These are phyloP conservation scores for Tuta absoluta DNA, from an alignment of 2,888 invertebrate species.

Conservation along the genomic window DNA sequence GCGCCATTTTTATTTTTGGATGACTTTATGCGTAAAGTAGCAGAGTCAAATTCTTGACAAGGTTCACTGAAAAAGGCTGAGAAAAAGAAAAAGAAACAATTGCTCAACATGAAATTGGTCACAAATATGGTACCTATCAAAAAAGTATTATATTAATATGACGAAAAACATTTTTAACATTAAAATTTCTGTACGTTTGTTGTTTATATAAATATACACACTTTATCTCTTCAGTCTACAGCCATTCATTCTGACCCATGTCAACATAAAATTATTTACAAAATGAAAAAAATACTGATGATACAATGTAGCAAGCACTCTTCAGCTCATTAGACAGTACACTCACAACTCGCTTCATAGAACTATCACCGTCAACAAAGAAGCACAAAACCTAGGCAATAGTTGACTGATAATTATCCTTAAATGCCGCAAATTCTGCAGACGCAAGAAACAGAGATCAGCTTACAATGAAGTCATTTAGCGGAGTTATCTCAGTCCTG, in stretches of 20 bases:
- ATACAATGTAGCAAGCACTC: not conserved
- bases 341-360: not conserved
- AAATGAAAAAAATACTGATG: not conserved
- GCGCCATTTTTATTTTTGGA: conserved; percentile 50
- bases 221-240: no score
- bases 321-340: not conserved
- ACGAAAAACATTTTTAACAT: no score
- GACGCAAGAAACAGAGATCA: conserved; percentile 17
- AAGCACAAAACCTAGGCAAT: conserved; percentile 9
- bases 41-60: not conserved
- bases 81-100: no score
- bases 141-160: no score
- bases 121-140: no score
- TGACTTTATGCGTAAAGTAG: conserved; percentile 7
- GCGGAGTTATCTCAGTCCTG: conserved; percentile 50
- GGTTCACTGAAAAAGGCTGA: no score
- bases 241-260: not conserved
- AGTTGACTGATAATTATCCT: conserved; percentile 11
- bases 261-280: not conserved
- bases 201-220: no score
- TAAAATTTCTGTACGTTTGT: no score
- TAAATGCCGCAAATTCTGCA: conserved; percentile 28
- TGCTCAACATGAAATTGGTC: no score
- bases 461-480: conserved; percentile 64
- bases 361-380: conserved; percentile 30